phyloP scores from a whole-genome alignment of 2,888 invertebrate species.

The Alloplasta piceator region DNA sequence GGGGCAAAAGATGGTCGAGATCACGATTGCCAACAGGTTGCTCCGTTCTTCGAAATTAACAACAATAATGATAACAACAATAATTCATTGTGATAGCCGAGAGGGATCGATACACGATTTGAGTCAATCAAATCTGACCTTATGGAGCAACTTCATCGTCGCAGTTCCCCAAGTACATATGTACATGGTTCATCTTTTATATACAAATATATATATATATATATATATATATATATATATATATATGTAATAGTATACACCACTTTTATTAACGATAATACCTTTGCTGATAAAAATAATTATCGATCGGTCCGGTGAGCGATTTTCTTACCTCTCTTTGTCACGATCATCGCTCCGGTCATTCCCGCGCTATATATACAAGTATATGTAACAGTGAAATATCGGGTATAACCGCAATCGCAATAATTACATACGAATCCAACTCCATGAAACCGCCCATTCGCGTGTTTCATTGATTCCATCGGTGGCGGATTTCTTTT shows the following conservation, averaged over 20 bases:
- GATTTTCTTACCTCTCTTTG: constrained; percentile 53
- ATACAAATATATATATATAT: constrained; percentile 5
- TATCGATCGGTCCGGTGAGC: constrained; percentile 39
- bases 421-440: constrained; percentile 49
- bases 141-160: constrained; percentile 47
- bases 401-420: constrained; percentile 37
- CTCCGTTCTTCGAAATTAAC: constrained; percentile 25
- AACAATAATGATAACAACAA: constrained; percentile 38
- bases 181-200: constrained; percentile 46
- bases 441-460: constrained; percentile 4
- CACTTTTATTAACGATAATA: constrained; percentile 37
- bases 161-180: constrained; percentile 39
- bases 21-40: constrained; percentile 54
- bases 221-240: constrained; percentile 31
- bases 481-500: constrained; percentile 45
- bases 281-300: constrained; percentile 55
- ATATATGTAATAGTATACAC: no score
- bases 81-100: constrained; percentile 14
- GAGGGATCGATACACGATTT: constrained; percentile 40
- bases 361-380: background rate
- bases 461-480: constrained; percentile 47
- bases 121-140: constrained; percentile 57
- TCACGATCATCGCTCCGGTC: constrained; percentile 47
- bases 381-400: no score
- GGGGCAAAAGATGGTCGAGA: constrained; percentile 18